These are phyloP conservation scores for Nycticryphes semicollaris DNA, from an alignment of 2,113 vertebrate species.

Conservation along the genomic window DNA sequence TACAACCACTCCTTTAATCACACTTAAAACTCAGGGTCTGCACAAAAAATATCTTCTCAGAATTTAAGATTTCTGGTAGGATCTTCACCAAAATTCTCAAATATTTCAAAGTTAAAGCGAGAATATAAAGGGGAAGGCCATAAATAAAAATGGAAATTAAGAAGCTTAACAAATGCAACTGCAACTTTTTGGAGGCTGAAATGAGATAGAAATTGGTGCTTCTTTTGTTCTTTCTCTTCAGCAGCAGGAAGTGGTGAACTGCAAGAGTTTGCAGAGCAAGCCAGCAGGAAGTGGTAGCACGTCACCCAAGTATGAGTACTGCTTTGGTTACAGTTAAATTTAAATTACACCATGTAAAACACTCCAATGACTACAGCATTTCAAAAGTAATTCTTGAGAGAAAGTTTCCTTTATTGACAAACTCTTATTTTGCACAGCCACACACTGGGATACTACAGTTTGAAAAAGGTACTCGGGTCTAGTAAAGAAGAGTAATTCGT, in stretches of 20 bases:
- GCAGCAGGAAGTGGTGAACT: constrained; percentile 60
- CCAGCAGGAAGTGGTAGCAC: constrained; percentile 17
- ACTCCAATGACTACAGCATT: background rate
- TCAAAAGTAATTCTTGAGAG: background rate
- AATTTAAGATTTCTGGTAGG: background rate
- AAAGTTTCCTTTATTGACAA: background rate
- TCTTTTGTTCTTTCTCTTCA: constrained; percentile 39
- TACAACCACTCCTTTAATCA: background rate
- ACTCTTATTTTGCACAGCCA: background rate
- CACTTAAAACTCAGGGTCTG: background rate
- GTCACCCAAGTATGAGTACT: constrained; percentile 10
- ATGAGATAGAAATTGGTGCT: background rate
- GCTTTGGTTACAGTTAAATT: background rate
- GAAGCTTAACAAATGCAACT: background rate
- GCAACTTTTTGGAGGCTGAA: background rate
- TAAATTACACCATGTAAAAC: background rate
- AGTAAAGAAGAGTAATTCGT: background rate
- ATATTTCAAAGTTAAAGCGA: background rate
- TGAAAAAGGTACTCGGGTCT: background rate
- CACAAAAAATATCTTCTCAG: background rate
- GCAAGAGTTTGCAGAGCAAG: background rate
- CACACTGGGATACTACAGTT: background rate
- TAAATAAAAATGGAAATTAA: background rate
- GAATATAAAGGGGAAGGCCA: background rate
- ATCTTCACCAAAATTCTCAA: background rate